Evolutionary conservation across 2,888 invertebrate genomes (phyloP).

Genomic region (Erpobdella octoculata): DNA sequence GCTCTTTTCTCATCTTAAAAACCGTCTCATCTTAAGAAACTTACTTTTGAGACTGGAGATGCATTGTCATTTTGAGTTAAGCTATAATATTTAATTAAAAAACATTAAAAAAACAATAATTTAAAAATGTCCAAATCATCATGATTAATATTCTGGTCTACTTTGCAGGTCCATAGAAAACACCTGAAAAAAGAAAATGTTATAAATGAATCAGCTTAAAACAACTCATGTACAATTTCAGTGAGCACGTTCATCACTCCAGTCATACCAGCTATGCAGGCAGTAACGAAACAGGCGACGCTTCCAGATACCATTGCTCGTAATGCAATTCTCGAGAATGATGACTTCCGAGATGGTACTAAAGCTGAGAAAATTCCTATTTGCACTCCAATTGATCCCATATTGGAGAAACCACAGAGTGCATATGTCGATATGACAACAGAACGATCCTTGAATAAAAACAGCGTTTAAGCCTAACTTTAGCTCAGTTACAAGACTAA

Average conservation of each 20-base stretch:
- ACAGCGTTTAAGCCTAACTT: not conserved
- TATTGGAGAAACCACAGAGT: conserved; percentile 42
- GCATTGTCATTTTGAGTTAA: too few relatives aligned
- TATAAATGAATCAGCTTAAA: not conserved
- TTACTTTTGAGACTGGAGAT: too few relatives aligned
- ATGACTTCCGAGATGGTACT: conserved; percentile 37
- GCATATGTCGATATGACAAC: conserved; percentile 41
- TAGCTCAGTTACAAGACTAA: not conserved
- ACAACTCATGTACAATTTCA: not conserved
- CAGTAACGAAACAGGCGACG: conserved; percentile 51
- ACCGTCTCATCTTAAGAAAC: too few relatives aligned
- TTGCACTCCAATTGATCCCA: conserved; percentile 40
- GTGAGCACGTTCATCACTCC: too few relatives aligned
- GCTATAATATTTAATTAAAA: too few relatives aligned
- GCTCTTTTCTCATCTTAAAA: too few relatives aligned
- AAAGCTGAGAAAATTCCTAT: conserved; percentile 39
- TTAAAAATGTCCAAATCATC: too few relatives aligned
- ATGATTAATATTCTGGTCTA: too few relatives aligned
- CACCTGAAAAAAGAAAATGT: not conserved
- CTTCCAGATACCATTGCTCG: conserved; percentile 51
- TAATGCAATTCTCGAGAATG: conserved; percentile 35
- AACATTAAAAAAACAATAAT: too few relatives aligned
- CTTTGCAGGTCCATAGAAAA: conserved; percentile 5
- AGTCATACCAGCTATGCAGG: conserved; percentile 45
- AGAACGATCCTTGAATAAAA: conserved; percentile 34